Evolutionary conservation across 2,888 invertebrate species (phyloP), one percentile per base, ranked within the genome.

Genomic region (Pseudanteris insignis): DNA sequence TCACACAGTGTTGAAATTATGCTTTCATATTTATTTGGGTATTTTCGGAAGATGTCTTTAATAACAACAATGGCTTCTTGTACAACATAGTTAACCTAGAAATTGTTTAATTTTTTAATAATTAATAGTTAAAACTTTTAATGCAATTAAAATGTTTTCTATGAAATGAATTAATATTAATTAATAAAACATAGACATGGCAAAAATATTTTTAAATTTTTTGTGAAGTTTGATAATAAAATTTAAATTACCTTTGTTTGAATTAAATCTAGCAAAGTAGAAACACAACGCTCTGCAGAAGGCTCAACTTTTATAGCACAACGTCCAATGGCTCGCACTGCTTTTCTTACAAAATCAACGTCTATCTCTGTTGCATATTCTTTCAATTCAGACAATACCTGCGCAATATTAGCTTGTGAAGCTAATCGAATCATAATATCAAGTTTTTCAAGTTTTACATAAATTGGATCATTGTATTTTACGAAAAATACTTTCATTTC

Each of bases 401-500:
- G 98, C 1, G 96, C 94, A 71, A 99, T 99, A 81, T 99, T 99
- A 9, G 93, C 90, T 80, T 98, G 96, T 32, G 95, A 96, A 9
- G 99, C 98, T 67, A 99, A 84, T 9, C 99, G 89, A 73, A 99
- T 99, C 98, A 99, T 99, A 53, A 99, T 99, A 79, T 99, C 99
- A 71, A 99, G 78, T 79, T 99, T 99, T 81, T 99, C 99, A 61
- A 99, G 84, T 80, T 99, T 99, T 30, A 99, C 99, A 81, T 99
- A 99, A 78, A 99, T 99, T 0, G 99, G 99, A 83, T 99, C 99
- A 81, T 99, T 99, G 84, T 99, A 99, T 78, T 99, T 99, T 25
- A 99, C 99, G 81, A 99, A 99, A 84, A 99, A 99, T 44, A 89
- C 89, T 85, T 99, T 99, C 98, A 99, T 98, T 83, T 99, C 99